Conservation (phyloP, 2,888 invertebrate species). For the Cheiracanthium punctorium region DNA sequence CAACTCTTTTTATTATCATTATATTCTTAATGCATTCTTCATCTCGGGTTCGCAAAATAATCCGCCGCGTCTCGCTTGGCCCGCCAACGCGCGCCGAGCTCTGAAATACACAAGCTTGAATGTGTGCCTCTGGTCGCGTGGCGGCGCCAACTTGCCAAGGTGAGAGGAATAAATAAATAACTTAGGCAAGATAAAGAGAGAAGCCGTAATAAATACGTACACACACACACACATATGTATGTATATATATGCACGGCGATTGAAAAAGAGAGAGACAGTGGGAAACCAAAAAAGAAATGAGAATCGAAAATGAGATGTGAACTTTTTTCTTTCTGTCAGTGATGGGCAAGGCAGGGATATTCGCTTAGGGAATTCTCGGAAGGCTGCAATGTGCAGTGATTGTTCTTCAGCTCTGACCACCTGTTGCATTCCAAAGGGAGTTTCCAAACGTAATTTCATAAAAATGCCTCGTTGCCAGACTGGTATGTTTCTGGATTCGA, state of each 20-base stretch:
- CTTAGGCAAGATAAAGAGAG: not conserved
- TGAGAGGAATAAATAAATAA: constrained; percentile 11
- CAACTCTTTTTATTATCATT: too few species aligned
- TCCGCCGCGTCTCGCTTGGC: not conserved
- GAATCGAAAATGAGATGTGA: not conserved
- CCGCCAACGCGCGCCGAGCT: not conserved
- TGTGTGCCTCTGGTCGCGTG: not conserved
- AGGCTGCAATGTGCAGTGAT: not conserved
- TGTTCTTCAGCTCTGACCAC: not conserved
- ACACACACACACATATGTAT: too few species aligned
- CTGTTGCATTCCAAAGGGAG: not conserved
- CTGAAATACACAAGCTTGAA: not conserved
- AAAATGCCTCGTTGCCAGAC: not conserved
- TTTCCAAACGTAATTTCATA: not conserved
- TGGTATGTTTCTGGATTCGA: not conserved
- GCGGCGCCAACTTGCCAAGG: constrained; percentile 11
- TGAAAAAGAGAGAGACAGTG: not conserved
- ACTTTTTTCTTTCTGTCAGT: too few species aligned
- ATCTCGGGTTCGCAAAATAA: not conserved
- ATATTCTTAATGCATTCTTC: not conserved
- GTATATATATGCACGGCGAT: not conserved
- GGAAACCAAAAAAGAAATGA: not conserved
- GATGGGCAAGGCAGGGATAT: not conserved
- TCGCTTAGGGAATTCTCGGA: not conserved
- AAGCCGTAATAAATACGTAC: not conserved